Conservation (phyloP, 2,797 vertebrate genomes). For the Emydoidea blandingii region DNA sequence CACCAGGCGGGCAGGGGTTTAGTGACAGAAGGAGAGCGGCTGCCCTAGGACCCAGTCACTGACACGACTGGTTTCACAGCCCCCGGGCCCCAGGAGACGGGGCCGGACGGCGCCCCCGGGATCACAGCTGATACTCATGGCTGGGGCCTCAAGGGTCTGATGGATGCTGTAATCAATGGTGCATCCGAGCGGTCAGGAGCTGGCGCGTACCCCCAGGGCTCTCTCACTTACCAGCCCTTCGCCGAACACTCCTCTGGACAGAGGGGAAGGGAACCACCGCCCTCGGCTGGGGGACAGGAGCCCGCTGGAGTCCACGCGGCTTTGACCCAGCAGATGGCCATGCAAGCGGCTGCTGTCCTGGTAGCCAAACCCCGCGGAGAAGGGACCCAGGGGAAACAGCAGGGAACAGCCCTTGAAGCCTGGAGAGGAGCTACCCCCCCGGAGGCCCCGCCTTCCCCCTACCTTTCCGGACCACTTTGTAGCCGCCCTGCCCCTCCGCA, state of each 20-base stretch:
- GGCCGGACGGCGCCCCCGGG: too few species aligned
- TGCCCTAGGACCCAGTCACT: background rate
- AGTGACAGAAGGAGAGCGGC: background rate
- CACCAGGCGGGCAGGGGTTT: background rate
- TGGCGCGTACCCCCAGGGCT: too few species aligned
- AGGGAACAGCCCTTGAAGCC: background rate
- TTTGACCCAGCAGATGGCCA: background rate
- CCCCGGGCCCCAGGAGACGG: too few species aligned
- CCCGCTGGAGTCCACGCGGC: too few species aligned
- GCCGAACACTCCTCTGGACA: too few species aligned
- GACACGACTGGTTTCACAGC: too few species aligned
- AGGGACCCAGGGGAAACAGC: background rate
- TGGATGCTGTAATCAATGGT: too few species aligned
- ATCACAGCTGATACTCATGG: too few species aligned
- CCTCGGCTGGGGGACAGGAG: too few species aligned
- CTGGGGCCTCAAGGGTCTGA: background rate
- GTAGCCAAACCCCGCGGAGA: background rate
- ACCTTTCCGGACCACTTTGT: conserved; percentile 83
- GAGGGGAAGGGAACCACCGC: background rate
- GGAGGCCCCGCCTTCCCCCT: background rate
- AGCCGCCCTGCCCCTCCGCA: background rate
- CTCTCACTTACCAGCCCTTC: background rate
- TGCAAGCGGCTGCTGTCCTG: background rate
- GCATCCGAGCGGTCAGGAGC: too few species aligned
- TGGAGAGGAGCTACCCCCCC: background rate